Evolutionary conservation across 1,140 invertebrate genomes (phyloP), one percentile per base, ranked within the genome.

Genomic region (Magallana gigas): DNA sequence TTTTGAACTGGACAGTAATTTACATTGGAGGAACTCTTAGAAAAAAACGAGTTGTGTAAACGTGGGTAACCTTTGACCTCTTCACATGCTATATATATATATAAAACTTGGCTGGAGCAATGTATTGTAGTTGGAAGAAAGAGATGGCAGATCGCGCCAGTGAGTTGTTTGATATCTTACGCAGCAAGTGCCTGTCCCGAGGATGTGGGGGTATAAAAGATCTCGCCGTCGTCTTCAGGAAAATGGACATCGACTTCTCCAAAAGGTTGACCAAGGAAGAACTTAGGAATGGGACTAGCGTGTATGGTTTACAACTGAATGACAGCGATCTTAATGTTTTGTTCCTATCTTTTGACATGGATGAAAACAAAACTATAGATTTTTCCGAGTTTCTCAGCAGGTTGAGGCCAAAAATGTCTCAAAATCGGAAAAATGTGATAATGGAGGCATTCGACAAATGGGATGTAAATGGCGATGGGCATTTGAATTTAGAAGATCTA

Each of bases 361-460:
- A 92, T 83, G 83, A 89, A n/a, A 89, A 86, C 68, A 90, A 90
- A 57, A 68, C 71, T 4, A 90, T 92, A 29, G 92, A 92, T 68
- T 92, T 92, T 62, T 85, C 80, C 3, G 92, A 92, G 84, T 92
- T 92, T 59, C 89, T 92, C 85, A 48, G 85, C 48, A 82, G 88
- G 9, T 84, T 92, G 18, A 82, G 89, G 97, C 98, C 98, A 0
- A 97, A 97, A 0, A 97, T 98, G 97, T 96, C 96, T 1, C 96
- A 97, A 3, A 96, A 95, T 3, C 95, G 98, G 23, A 95, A 96
- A 86, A 96, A 96, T 68, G 96, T 98, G 0, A 96, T 98, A 1
- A 96, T 97, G 80, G 96, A 97, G 92, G 97, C 97, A 0, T 99
- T 98, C 93, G 96, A 96, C 90, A 98, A 98, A 94, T 93, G 98